Conservation (phyloP, 2,888 invertebrate genomes). For the Elmis aenea region DNA sequence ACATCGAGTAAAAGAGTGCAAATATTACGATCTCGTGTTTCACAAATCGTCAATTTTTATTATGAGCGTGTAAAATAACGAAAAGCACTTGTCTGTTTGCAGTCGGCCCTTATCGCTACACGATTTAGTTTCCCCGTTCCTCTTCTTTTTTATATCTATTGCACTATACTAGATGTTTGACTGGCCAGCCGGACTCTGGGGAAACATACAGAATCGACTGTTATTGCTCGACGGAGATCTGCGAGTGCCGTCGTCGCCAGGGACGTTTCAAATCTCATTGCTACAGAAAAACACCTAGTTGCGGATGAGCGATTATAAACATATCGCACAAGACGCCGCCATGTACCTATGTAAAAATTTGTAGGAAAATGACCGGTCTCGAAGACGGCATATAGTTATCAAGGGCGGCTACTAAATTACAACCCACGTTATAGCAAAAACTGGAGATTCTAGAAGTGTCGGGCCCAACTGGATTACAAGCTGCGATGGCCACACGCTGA, state of each 20-base stretch:
- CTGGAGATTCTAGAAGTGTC: slow-evolving; percentile 40
- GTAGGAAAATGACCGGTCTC: too few relatives aligned
- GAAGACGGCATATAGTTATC: too few relatives aligned
- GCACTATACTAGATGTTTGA: slow-evolving; percentile 19
- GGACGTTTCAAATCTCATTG: slow-evolving; percentile 18
- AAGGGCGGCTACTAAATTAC: slow-evolving; percentile 43
- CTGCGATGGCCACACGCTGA: slow-evolving; percentile 39
- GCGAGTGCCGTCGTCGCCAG: slow-evolving; percentile 17
- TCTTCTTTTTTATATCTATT: slow-evolving; percentile 18
- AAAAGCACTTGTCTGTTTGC: slow-evolving; percentile 11
- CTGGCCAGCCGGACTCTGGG: slow-evolving; percentile 24
- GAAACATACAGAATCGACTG: slow-evolving; percentile 30
- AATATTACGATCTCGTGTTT: neutral
- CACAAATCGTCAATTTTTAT: too few relatives aligned
- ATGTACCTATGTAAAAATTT: too few relatives aligned
- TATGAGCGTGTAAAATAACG: too few relatives aligned
- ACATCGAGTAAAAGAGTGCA: neutral
- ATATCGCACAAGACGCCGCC: too few relatives aligned
- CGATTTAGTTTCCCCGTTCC: too few relatives aligned
- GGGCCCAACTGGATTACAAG: slow-evolving; percentile 44
- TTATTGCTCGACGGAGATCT: slow-evolving; percentile 28
- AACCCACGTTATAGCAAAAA: slow-evolving; percentile 44
- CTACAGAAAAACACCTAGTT: slow-evolving; percentile 20
- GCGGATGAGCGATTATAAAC: slow-evolving; percentile 13
- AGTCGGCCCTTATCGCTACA: slow-evolving; percentile 10